Conservation (phyloP, 1,140 invertebrate species). For the Andrena cerasifolii region DNA sequence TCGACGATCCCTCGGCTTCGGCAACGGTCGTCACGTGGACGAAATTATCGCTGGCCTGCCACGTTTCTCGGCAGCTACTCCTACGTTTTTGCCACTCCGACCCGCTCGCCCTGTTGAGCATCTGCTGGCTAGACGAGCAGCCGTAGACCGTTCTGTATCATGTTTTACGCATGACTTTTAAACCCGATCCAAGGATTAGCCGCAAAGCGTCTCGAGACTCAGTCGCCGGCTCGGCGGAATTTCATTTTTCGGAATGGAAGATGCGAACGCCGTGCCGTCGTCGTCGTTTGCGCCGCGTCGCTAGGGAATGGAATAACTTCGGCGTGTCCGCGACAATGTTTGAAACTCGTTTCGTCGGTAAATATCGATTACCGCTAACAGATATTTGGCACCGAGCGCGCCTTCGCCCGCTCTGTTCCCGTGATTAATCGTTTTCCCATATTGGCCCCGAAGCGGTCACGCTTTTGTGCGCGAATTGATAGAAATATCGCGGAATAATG, state of each 20-base stretch:
- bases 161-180: not conserved
- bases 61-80: no score
- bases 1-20: not conserved
- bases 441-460: constrained; percentile 27
- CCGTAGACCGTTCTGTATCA: not conserved
- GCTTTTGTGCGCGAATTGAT: constrained; percentile 24
- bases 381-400: constrained; percentile 48
- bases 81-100: no score
- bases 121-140: no score
- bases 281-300: not conserved
- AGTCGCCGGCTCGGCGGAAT: no score
- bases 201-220: no score
- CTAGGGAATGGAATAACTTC: not conserved
- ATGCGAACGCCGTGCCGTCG: no score
- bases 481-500: constrained; percentile 33
- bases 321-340: not conserved
- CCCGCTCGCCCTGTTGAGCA: no score
- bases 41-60: not conserved
- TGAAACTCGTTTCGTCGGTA: constrained; percentile 15
- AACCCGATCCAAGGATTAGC: no score
- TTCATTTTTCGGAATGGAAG: not conserved
- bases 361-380: constrained; percentile 53
- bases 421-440: constrained; percentile 53
- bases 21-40: constrained; percentile 31
- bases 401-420: constrained; percentile 21